These are phyloP conservation scores for Julus scanicus DNA, from an alignment of 2,888 invertebrate genomes.

Conservation along the genomic window DNA sequence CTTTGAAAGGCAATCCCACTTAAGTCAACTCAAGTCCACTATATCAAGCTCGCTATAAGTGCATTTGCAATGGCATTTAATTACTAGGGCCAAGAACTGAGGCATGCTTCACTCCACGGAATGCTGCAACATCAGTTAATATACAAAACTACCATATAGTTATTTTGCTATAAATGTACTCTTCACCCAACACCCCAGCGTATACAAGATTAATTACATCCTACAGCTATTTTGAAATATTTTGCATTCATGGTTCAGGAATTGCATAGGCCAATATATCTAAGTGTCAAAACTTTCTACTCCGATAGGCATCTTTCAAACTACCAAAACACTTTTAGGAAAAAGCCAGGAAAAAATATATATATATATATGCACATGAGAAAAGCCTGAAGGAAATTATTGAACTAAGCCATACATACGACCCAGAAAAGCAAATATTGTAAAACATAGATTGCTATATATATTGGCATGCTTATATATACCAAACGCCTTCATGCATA, in stretches of 20 bases:
- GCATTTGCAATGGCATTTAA: too few relatives aligned
- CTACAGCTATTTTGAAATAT: neutral
- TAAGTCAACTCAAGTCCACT: too few relatives aligned
- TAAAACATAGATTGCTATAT: neutral
- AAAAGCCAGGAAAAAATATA: neutral
- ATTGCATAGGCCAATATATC: neutral
- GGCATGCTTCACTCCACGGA: too few relatives aligned
- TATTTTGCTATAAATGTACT: neutral
- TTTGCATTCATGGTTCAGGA: neutral
- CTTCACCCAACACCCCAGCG: neutral
- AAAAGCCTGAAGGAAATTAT: conserved; percentile 37
- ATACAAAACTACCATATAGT: too few relatives aligned
- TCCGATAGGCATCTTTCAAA: neutral
- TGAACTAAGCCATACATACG: conserved; percentile 35
- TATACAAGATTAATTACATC: conserved; percentile 25
- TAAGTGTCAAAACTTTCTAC: neutral
- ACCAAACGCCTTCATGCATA: neutral
- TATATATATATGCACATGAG: neutral
- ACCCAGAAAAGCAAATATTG: conserved; percentile 45
- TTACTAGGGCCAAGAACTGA: too few relatives aligned
- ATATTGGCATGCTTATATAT: neutral
- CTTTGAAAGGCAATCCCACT: too few relatives aligned
- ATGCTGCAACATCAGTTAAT: too few relatives aligned
- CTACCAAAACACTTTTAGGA: neutral
- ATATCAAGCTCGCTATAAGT: too few relatives aligned